phyloP scores from a whole-genome alignment of 1,140 invertebrate species.

The Pygmarrhopalites habei region DNA sequence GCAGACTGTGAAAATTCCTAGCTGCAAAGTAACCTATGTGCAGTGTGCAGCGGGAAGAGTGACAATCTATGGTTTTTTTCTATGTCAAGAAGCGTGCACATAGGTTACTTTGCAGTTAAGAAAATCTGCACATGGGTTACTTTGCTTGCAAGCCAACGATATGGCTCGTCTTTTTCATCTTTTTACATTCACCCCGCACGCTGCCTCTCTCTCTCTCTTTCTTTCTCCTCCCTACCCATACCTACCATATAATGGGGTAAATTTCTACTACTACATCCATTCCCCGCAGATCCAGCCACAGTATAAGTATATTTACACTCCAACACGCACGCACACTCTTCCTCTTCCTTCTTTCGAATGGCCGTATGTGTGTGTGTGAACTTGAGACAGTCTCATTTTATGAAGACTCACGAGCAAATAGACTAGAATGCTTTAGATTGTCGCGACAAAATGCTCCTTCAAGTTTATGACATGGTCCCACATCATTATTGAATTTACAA shows the following conservation, averaged over 20 bases:
- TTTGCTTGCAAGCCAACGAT: too few species aligned
- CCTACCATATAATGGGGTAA: not conserved
- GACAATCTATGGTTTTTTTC: too few species aligned
- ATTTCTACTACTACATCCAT: too few species aligned
- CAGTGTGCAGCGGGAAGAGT: too few species aligned
- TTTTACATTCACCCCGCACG: not conserved
- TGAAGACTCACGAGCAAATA: not conserved
- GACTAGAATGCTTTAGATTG: slow-evolving; percentile 3
- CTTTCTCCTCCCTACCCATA: not conserved
- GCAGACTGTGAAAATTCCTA: too few species aligned
- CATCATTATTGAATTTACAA: slow-evolving; percentile 14
- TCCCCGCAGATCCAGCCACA: not conserved
- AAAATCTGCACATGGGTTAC: too few species aligned
- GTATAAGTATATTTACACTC: too few species aligned
- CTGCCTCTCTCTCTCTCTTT: not conserved
- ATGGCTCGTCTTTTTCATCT: slow-evolving; percentile 23
- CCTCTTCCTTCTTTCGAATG: not conserved
- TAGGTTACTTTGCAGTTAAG: too few species aligned
- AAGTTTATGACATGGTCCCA: slow-evolving; percentile 1
- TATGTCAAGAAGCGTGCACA: too few species aligned
- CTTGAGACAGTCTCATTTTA: not conserved
- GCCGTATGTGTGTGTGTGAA: not conserved
- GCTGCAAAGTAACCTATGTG: too few species aligned
- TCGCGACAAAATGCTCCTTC: slow-evolving; percentile 6
- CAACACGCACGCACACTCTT: not conserved